These are phyloP conservation scores for Nemurella pictetii DNA, from an alignment of 2,888 invertebrate species.

Conservation along the genomic window DNA sequence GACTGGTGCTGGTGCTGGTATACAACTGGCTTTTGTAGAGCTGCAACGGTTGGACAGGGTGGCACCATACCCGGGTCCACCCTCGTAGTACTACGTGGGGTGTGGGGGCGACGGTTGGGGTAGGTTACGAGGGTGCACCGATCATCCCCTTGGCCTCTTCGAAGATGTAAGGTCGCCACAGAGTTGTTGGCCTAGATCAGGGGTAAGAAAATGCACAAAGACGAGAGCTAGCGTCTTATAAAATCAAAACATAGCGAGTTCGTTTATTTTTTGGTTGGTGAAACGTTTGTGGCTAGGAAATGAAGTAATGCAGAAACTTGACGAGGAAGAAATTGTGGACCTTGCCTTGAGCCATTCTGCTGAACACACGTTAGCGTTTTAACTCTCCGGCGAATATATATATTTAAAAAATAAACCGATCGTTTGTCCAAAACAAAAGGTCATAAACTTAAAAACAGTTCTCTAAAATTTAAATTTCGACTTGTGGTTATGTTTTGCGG, in stretches of 20 bases:
- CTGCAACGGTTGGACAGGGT: not conserved
- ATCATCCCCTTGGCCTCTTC: not conserved
- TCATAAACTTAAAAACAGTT: not conserved
- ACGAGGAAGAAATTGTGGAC: too few species aligned
- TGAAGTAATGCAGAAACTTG: not conserved
- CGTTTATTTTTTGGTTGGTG: too few species aligned
- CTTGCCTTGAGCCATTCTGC: not conserved
- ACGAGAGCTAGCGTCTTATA: not conserved
- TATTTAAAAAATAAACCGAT: not conserved
- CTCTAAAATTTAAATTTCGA: not conserved
- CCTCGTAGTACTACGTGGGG: not conserved
- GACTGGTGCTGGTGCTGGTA: not conserved
- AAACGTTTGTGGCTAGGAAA: not conserved
- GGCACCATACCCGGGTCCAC: not conserved
- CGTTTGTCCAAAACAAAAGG: not conserved
- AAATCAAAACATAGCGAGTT: not conserved
- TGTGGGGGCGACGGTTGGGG: not conserved
- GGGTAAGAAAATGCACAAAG: slow-evolving; percentile 5
- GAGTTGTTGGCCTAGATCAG: slow-evolving; percentile 10
- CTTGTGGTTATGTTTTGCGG: not conserved
- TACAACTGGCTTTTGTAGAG: not conserved
- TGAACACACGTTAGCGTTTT: not conserved
- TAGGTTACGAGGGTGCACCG: not conserved
- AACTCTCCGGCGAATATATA: not conserved
- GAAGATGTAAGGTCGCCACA: slow-evolving; percentile 8